Evolutionary conservation across 2,888 invertebrate genomes (phyloP).

Genomic region (Proisotoma minuta): DNA sequence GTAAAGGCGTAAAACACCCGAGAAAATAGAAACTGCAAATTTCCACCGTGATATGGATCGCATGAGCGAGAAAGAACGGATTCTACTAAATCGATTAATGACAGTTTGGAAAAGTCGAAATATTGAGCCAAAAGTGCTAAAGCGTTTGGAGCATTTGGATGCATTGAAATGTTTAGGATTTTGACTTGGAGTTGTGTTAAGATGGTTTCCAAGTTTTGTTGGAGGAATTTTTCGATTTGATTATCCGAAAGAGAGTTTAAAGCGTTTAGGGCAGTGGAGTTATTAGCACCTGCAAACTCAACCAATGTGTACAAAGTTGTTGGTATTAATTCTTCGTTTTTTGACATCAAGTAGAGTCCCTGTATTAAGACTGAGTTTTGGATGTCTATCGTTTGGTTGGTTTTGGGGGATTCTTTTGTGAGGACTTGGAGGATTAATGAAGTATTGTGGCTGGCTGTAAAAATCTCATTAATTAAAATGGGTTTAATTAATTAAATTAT

Average conservation of each 20-base stretch:
- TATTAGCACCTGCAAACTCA: conserved; percentile 31
- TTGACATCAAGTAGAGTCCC: conserved; percentile 29
- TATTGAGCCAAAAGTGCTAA: conserved; percentile 39
- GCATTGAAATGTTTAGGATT: conserved; percentile 27
- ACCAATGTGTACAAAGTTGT: conserved; percentile 34
- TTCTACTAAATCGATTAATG: conserved; percentile 36
- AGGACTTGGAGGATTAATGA: no score
- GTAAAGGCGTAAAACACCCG: conserved; percentile 35
- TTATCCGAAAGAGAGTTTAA: conserved; percentile 14
- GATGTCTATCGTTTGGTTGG: conserved; percentile 24
- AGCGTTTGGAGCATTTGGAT: conserved; percentile 40
- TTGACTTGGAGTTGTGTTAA: conserved; percentile 40
- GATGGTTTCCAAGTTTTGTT: conserved; percentile 32
- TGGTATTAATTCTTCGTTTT: conserved; percentile 23
- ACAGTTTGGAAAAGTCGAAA: conserved; percentile 38
- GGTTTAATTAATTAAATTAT: conserved; percentile 20
- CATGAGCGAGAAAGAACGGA: conserved; percentile 36
- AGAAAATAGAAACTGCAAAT: conserved; percentile 24
- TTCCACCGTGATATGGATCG: conserved; percentile 35
- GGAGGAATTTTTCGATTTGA: conserved; percentile 18
- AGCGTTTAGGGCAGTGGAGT: conserved; percentile 18
- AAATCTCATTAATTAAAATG: no score
- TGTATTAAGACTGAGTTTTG: conserved; percentile 27
- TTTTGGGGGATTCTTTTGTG: conserved; percentile 14
- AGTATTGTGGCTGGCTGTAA: no score